Evolutionary conservation across 2,888 invertebrate genomes (phyloP), one percentile per base, ranked within the genome.

Genomic region (Callinectes sapidus): DNA sequence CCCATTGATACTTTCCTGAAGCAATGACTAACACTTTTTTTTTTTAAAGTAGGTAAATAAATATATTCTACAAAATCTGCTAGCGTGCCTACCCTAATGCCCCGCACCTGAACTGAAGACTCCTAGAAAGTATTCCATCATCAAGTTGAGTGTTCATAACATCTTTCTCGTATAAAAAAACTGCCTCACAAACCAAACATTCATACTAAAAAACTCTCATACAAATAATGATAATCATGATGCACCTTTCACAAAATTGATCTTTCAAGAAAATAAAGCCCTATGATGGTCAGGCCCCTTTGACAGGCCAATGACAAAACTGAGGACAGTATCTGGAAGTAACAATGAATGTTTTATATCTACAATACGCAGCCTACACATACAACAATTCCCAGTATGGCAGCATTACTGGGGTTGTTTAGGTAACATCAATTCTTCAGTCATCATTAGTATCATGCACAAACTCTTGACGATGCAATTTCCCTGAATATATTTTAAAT

Each of bases 401-500:
- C 28, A 28, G 10, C 71, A 66, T 39, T 71, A 28, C 77, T 10
- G 28, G 35, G 66, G 71, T 14, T 71, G 39, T 16, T 42, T 71
- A 71, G 28, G 28, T 61, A 39, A 61, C 39, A 66, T 66, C 14
- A 42, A 39, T 71, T 54, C 77, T 90, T 35, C 35, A 88, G 3
- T 32, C 55, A 55, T 8, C 8, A 32, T 14, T 35, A 87, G 28
- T 61, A 10, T 35, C 32, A 35, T 55, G 16, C 88, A 55, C 32
- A 88, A 88, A 88, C 54, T 55, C 88, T 81, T n/a, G 89, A 89
- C 77, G 77, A 81, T 81, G 77, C 88, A 81, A 77, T 91, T 87
- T 92, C 90, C 86, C 77, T 90, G 71, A 90, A 90, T 77, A 39
- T 86, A 90, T 87, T 42, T 90, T 92, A 90, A 39, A 54, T 89